Evolutionary conservation across 1,140 invertebrate species (phyloP).

Genomic region (Drosophila persimilis): DNA sequence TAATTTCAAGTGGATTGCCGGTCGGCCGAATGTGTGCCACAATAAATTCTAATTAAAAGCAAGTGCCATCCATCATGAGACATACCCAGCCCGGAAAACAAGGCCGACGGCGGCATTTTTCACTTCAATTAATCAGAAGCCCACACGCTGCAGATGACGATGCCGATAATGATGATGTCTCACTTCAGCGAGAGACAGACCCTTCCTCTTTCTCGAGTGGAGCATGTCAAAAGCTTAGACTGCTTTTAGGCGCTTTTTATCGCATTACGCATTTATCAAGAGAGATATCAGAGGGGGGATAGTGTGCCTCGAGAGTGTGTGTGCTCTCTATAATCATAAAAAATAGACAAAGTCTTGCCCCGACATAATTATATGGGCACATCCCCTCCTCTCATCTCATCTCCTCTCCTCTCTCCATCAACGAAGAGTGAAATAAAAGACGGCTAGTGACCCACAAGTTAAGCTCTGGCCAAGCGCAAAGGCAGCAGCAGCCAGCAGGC

Average conservation of each 20-base stretch:
- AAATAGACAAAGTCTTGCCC: constrained; percentile 50
- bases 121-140: constrained; percentile 68
- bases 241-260: constrained; percentile 60
- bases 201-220: neutral
- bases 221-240: constrained; percentile 57
- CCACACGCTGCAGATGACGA: neutral
- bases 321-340: constrained; percentile 13
- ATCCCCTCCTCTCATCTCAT: neutral
- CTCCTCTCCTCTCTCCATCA: constrained; percentile 15
- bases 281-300: neutral
- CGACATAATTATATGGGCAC: constrained; percentile 53
- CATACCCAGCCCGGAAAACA: neutral
- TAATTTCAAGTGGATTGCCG: constrained; percentile 45
- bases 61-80: constrained; percentile 13
- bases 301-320: constrained; percentile 18
- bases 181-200: constrained; percentile 22
- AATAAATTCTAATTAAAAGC: constrained; percentile 71
- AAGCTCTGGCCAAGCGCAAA: constrained; percentile 17
- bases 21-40: constrained; percentile 39
- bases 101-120: constrained; percentile 48
- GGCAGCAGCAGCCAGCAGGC: neutral
- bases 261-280: constrained; percentile 56
- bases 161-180: constrained; percentile 48
- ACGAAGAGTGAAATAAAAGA: constrained; percentile 29
- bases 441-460: constrained; percentile 58